Evolutionary conservation across 2,888 invertebrate genomes (phyloP).

Genomic region (Pseudoips prasinana): DNA sequence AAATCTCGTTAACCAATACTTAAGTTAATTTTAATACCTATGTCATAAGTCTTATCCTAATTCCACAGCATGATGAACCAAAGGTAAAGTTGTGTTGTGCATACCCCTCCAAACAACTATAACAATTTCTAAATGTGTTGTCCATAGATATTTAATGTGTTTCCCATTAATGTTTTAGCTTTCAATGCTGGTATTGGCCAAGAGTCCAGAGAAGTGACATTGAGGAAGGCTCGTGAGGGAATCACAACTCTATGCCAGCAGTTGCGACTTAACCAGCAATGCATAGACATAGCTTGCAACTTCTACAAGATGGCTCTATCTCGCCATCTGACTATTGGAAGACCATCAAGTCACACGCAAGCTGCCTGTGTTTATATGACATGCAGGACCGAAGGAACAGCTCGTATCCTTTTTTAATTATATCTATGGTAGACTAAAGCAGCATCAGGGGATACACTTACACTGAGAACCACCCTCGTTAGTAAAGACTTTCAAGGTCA

Average conservation of each 20-base stretch:
- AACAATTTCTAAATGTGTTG: too few species aligned
- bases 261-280: constrained; percentile 93
- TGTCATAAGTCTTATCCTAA: too few species aligned
- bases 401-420: constrained; percentile 87
- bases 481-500: too few species aligned
- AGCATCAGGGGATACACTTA: too few species aligned
- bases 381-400: constrained; percentile 96
- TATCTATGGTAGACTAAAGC: too few species aligned
- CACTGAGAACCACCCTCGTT: too few species aligned
- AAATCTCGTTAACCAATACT: too few species aligned
- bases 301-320: constrained; percentile 96
- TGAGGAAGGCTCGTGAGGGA: constrained; percentile 92
- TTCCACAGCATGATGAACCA: too few species aligned
- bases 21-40: too few species aligned
- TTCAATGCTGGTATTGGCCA: constrained; percentile 91
- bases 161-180: constrained; percentile 74
- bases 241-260: constrained; percentile 94
- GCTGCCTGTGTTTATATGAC: constrained; percentile 99
- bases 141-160: too few species aligned
- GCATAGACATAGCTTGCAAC: constrained; percentile 95
- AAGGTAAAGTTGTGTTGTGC: too few species aligned
- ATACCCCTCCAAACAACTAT: too few species aligned
- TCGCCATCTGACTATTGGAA: constrained; percentile 93
- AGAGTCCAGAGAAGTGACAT: constrained; percentile 96
- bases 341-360: constrained; percentile 94